A percentile compares a stretch with the other conserved stretches of the same genome.
These are phyloP conservation scores for Diadophis punctatus DNA, from an alignment of 2,113 vertebrate species.

Conservation along the genomic window DNA sequence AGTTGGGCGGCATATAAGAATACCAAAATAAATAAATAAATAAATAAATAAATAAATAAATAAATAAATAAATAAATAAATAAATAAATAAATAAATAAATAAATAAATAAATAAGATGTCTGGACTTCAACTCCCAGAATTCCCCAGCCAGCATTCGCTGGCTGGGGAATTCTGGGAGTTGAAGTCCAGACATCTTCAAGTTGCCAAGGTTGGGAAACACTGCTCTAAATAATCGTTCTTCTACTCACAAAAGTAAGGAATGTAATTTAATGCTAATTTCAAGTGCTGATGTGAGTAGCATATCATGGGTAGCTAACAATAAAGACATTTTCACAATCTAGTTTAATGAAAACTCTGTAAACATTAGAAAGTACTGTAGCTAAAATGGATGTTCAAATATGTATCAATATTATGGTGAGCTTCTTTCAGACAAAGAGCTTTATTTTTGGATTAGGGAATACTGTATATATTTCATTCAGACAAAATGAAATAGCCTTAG, in stretches of 20 bases:
- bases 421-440: neutral
- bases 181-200: no score
- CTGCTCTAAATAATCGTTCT: neutral
- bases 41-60: no score
- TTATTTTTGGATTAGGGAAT: neutral
- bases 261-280: neutral
- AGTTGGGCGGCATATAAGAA: no score
- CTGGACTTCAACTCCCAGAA: no score
- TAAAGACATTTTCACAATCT: neutral
- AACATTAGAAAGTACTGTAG: neutral
- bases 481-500: neutral
- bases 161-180: no score
- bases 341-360: no score
- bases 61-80: no score
- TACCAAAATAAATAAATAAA: no score
- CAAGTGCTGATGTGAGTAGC: neutral
- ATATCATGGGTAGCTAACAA: neutral
- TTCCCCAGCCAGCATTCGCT: no score
- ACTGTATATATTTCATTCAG: neutral
- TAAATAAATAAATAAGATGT: no score
- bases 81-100: no score
- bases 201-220: no score
- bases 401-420: neutral
- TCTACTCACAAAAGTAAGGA: neutral
- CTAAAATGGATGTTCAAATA: neutral